Evolutionary conservation across 2,888 invertebrate species (phyloP), one percentile per base, ranked within the genome.

Genomic region (Chaetogeoica ovagalla): DNA sequence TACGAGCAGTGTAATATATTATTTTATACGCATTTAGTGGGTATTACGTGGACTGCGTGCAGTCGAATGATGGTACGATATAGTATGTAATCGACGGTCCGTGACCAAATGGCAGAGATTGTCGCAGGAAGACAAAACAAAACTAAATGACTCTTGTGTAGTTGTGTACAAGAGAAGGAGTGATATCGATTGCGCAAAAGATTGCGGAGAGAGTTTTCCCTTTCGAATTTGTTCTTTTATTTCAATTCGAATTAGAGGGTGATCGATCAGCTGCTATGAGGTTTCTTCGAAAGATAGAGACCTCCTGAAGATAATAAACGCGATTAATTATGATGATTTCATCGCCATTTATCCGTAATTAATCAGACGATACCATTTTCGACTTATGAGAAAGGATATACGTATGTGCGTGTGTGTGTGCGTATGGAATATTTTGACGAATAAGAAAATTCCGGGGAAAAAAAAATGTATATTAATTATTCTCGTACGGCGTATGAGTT

Each of bases 271-370:
- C 9, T 43, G 43, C 9, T 43, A 60, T 66, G 5, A 39, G 7
- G 43, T 66, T 66, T 57, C 23, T 68, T n/a, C 30, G 39, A 21
- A 68, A 11, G n/a, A 68, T 68, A 23, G 19, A 30, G 1, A 75
- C n/a, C n/a, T 11, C n/a, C n/a, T 11, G 43, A 60, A 30, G 4
- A 1, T 1, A 30, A 2, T 30, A 59, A 21, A 43, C 59, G 17
- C 59, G 68, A 76, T 76, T 76, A 68, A 76, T 68, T 30, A 76
- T 59, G 30, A 30, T 76, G 30, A 30, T 76, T 68, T 60, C 23
- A 59, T 68, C 39, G 74, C 2, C 21, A 55, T 68, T 48, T 59
- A 68, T 68, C 43, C 19, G 43, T 75, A 76, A 76, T 57, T 75
- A 15, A 43, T 66, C 48, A 30, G 23, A 23, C 43, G 48, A 13